Percentiles rank a stretch among this genome's conserved stretches.
phyloP scores from a whole-genome alignment of 2,888 invertebrate genomes.

The Rhagonycha lutea region DNA sequence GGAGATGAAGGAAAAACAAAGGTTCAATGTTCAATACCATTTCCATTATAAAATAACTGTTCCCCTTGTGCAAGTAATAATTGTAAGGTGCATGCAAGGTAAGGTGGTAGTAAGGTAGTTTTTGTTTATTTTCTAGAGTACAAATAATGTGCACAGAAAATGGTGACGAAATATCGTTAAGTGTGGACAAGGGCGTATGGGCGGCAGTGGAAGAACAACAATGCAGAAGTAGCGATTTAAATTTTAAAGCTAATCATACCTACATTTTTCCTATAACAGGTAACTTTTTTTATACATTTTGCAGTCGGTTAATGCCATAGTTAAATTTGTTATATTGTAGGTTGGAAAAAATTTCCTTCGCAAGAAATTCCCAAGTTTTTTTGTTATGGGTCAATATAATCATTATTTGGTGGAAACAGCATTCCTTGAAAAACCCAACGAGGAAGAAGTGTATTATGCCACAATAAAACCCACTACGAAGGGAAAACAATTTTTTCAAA shows the following conservation, averaged over 20 bases:
- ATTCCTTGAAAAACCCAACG: neutral
- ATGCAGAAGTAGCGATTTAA: neutral
- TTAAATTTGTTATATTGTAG: neutral
- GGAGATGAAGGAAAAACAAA: no score
- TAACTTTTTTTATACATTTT: no score
- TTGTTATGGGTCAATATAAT: constrained; percentile 2
- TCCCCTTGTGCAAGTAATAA: no score
- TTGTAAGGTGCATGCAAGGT: no score
- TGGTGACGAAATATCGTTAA: neutral
- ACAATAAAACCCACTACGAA: neutral
- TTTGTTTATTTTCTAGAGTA: no score
- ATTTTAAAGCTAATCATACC: neutral
- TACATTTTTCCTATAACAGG: no score
- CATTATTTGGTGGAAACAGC: neutral
- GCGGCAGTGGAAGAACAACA: neutral
- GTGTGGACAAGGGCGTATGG: neutral
- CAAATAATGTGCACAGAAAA: no score
- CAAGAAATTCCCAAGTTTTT: neutral
- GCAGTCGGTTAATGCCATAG: no score
- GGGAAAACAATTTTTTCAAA: constrained; percentile 4
- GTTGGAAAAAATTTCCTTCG: constrained; percentile 2
- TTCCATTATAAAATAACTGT: no score
- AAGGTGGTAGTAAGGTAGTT: no score
- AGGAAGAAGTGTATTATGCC: neutral
- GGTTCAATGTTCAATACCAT: no score